A percentile compares a stretch with the other conserved stretches of the same genome.
phyloP scores from a whole-genome alignment of 2,888 invertebrate species.

The Geotrupes spiniger region DNA sequence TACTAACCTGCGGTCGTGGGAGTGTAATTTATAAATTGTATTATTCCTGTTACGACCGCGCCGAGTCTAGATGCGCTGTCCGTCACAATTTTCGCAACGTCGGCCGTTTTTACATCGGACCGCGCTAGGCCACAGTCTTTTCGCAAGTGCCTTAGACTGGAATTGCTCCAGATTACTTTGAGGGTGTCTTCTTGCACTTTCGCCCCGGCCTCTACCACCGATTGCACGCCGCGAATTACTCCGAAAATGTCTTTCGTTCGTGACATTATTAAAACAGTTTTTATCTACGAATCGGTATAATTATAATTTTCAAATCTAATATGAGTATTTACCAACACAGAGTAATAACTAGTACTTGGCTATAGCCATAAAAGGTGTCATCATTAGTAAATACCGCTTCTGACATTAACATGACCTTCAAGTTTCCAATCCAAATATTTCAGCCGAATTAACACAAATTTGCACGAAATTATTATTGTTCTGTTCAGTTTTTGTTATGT shows the following conservation, averaged over 20 bases:
- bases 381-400: too few relatives aligned
- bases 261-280: slow-evolving; percentile 17
- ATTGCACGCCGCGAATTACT: slow-evolving; percentile 66
- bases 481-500: too few relatives aligned
- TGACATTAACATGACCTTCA: too few relatives aligned
- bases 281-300: too few relatives aligned
- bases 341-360: too few relatives aligned
- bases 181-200: slow-evolving; percentile 63
- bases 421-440: too few relatives aligned
- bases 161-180: slow-evolving; percentile 65
- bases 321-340: too few relatives aligned
- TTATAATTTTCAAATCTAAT: too few relatives aligned
- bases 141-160: slow-evolving; percentile 58
- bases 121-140: slow-evolving; percentile 11
- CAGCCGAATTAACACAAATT: too few relatives aligned
- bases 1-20: slow-evolving; percentile 21
- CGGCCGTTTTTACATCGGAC: slow-evolving; percentile 7
- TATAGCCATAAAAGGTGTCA: too few relatives aligned
- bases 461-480: too few relatives aligned
- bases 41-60: slow-evolving; percentile 70
- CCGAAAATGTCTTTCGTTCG: slow-evolving; percentile 62
- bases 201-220: slow-evolving; percentile 64
- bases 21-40: slow-evolving; percentile 55
- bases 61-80: slow-evolving; percentile 51
- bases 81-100: slow-evolving; percentile 16